These are phyloP conservation scores for Pseudoatta argentina DNA, from an alignment of 1,140 invertebrate genomes.

Conservation along the genomic window DNA sequence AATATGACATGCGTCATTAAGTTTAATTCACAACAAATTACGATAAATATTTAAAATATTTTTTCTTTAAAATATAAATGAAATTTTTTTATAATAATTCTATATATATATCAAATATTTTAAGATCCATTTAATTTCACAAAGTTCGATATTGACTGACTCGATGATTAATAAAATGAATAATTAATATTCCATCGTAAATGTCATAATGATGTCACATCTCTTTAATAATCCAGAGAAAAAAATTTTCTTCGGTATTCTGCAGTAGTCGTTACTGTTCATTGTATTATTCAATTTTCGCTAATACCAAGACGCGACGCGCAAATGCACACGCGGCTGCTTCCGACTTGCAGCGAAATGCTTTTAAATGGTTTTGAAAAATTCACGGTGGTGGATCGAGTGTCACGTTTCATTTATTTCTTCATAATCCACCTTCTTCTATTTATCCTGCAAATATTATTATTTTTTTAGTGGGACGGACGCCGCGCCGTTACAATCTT, in stretches of 20 bases:
- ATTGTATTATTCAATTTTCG: conserved; percentile 58
- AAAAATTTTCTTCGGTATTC: conserved; percentile 31
- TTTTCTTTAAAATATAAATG: too few species aligned
- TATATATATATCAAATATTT: neutral
- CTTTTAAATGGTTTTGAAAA: conserved; percentile 71
- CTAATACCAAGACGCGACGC: conserved; percentile 52
- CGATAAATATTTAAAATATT: neutral
- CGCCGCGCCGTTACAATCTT: conserved; percentile 38
- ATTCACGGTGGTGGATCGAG: conserved; percentile 46
- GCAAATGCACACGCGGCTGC: conserved; percentile 43
- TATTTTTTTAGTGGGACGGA: conserved; percentile 40
- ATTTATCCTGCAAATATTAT: conserved; percentile 47
- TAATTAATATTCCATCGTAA: neutral
- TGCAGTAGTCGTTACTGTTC: conserved; percentile 18
- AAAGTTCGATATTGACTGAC: neutral
- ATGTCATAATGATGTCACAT: conserved; percentile 2
- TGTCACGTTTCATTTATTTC: conserved; percentile 60
- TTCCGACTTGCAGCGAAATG: conserved; percentile 70
- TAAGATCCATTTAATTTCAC: neutral
- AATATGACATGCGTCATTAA: neutral
- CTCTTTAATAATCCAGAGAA: neutral
- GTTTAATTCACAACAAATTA: neutral
- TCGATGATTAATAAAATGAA: neutral
- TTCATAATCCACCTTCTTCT: conserved; percentile 57
- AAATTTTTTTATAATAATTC: neutral